These are phyloP conservation scores for Stenichneumon culpator DNA, from an alignment of 2,888 invertebrate species.

Conservation along the genomic window DNA sequence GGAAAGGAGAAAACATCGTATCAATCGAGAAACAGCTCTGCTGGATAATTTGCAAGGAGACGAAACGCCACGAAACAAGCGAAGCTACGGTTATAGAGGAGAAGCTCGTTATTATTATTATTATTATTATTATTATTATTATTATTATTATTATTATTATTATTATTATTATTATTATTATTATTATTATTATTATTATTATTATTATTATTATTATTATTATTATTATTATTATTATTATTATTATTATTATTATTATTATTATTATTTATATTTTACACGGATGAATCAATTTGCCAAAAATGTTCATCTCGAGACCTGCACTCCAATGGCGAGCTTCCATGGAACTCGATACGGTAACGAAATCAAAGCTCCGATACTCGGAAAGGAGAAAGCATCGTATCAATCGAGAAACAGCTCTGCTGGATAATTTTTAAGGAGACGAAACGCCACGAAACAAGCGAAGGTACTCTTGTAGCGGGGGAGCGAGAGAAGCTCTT, in stretches of 20 bases:
- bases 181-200: no score
- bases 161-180: no score
- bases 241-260: no score
- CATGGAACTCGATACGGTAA: background rate
- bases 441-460: background rate
- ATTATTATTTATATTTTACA: conserved; percentile 38
- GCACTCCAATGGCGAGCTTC: background rate
- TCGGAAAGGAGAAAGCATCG: background rate
- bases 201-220: no score
- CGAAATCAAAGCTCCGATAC: background rate
- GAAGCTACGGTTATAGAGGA: background rate
- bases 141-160: no score
- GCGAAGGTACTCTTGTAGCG: background rate
- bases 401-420: background rate
- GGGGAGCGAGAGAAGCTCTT: conserved; percentile 39
- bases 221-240: no score
- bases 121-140: no score
- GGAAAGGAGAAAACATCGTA: background rate
- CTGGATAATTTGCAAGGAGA: background rate
- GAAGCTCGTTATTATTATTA: background rate
- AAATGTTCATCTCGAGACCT: conserved; percentile 71
- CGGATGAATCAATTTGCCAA: conserved; percentile 83
- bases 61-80: background rate
- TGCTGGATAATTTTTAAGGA: background rate
- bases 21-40: background rate